phyloP scores from a whole-genome alignment of 2,888 invertebrate species.

The Melanophora roralis region DNA sequence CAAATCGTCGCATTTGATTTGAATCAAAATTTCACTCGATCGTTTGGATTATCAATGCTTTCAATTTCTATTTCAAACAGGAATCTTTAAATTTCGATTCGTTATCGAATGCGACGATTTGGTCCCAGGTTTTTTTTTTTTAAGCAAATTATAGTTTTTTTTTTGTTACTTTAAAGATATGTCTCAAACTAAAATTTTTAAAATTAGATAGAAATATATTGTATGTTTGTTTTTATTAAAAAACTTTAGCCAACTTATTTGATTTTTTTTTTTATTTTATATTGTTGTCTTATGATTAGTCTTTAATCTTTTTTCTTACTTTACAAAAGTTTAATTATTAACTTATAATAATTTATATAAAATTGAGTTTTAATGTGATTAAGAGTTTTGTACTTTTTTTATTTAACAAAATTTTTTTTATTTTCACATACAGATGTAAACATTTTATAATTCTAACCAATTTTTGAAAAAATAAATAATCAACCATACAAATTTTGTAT shows the following conservation, averaged over 20 bases:
- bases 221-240: background rate
- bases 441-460: constrained; percentile 37
- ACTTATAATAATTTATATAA: constrained; percentile 64
- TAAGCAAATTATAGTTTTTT: background rate
- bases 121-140: no score
- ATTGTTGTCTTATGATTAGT: constrained; percentile 30
- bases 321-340: constrained; percentile 64
- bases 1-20: no score
- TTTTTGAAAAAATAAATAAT: constrained; percentile 30
- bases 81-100: no score
- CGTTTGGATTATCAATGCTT: no score
- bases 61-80: no score
- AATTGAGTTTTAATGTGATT: constrained; percentile 64
- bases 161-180: constrained; percentile 39
- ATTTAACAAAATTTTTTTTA: constrained; percentile 17
- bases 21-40: no score
- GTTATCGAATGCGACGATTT: no score
- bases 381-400: constrained; percentile 63
- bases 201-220: background rate
- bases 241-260: constrained; percentile 1
- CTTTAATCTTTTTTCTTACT: constrained; percentile 42
- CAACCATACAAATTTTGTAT: constrained; percentile 37
- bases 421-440: no score
- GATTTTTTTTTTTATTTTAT: background rate
- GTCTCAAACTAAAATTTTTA: constrained; percentile 29